Evolutionary conservation across 1,140 invertebrate species (phyloP).

Genomic region (Lordiphosa mommai): DNA sequence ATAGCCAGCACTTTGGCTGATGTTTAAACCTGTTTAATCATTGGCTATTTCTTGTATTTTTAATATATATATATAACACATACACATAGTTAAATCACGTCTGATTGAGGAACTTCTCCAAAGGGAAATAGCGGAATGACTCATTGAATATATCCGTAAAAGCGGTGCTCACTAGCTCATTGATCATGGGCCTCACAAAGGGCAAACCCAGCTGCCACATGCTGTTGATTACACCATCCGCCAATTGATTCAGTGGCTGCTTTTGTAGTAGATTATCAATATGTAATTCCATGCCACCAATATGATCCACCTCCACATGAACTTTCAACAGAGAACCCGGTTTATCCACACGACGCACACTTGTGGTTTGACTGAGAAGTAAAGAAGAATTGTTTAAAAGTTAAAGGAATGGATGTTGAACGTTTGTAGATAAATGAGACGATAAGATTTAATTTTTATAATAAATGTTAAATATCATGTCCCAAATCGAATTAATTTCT

Average conservation of each 20-base stretch:
- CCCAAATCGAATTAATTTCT: too few relatives aligned
- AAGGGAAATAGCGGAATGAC: conserved; percentile 85
- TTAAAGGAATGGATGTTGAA: neutral
- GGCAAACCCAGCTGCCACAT: conserved; percentile 89
- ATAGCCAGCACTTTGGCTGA: conserved; percentile 54
- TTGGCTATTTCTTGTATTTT: conserved; percentile 9
- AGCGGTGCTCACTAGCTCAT: conserved; percentile 89
- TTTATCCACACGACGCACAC: conserved; percentile 82
- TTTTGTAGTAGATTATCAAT: conserved; percentile 86
- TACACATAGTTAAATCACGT: conserved; percentile 32
- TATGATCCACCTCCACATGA: conserved; percentile 85
- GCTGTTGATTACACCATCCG: conserved; percentile 83
- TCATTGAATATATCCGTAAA: conserved; percentile 90
- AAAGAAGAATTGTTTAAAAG: neutral
- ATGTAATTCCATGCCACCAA: conserved; percentile 87
- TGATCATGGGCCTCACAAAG: conserved; percentile 86
- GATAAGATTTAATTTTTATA: too few relatives aligned
- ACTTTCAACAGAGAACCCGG: conserved; percentile 82
- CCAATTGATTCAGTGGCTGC: conserved; percentile 83
- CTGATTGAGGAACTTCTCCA: conserved; percentile 81
- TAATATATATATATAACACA: conserved; percentile 31
- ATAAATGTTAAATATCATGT: too few relatives aligned
- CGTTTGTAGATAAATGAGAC: too few relatives aligned
- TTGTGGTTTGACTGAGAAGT: conserved; percentile 84
- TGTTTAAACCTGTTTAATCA: conserved; percentile 37